These are phyloP conservation scores for Gymnorhina tibicen DNA, from an alignment of 2,113 vertebrate genomes.

Conservation along the genomic window DNA sequence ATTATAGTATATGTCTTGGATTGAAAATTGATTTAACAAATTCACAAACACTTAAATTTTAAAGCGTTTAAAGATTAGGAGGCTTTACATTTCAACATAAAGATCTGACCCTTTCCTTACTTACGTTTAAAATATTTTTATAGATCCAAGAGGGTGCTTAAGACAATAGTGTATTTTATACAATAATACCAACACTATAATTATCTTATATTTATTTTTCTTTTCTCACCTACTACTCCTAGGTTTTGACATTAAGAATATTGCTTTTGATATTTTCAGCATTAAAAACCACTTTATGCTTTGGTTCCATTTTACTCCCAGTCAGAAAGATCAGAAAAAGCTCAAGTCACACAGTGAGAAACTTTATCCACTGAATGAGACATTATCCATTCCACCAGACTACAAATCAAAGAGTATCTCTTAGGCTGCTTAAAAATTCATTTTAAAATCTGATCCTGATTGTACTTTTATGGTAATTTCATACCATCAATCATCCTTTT, in stretches of 20 bases:
- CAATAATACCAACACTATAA: conserved; percentile 49
- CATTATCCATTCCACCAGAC: conserved; percentile 96
- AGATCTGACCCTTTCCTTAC: background rate
- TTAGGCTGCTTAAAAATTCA: conserved; percentile 99
- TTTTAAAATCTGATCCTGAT: conserved; percentile 99
- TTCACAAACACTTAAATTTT: background rate
- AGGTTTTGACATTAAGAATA: conserved; percentile 76
- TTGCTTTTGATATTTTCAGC: conserved; percentile 81
- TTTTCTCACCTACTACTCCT: conserved; percentile 62
- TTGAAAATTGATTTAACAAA: background rate
- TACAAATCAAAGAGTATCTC: conserved; percentile 98
- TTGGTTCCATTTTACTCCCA: conserved; percentile 82
- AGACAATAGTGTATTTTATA: background rate
- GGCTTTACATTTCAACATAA: background rate
- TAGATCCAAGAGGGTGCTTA: background rate
- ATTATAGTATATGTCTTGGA: background rate
- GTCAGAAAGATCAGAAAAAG: conserved; percentile 86
- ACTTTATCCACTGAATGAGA: conserved; percentile 99
- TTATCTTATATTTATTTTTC: conserved; percentile 75
- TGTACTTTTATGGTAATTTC: conserved; percentile 99
- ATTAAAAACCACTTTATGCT: conserved; percentile 78
- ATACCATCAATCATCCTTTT: conserved; percentile 94
- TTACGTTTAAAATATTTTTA: background rate
- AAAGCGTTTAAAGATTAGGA: background rate
- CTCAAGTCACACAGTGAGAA: conserved; percentile 82